phyloP scores from a whole-genome alignment of 2,113 vertebrate genomes.

The Callithrix jacchus region DNA sequence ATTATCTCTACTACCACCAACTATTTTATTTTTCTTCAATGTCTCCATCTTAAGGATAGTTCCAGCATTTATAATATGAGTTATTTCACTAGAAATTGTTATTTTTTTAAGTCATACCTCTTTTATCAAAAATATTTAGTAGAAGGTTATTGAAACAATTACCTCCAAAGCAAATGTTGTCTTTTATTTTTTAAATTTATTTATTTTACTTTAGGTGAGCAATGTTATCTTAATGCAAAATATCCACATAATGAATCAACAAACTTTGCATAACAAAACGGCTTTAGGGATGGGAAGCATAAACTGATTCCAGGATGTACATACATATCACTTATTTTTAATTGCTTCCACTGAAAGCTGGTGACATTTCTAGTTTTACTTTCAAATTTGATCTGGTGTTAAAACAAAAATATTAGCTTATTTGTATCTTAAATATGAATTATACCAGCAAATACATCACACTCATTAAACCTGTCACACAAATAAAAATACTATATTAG shows the following conservation, averaged over 20 bases:
- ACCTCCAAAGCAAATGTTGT: neutral
- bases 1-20: neutral
- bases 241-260: neutral
- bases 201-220: no score
- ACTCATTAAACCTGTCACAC: neutral
- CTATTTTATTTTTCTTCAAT: slow-evolving; percentile 29
- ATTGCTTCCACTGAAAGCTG: neutral
- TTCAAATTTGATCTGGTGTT: neutral
- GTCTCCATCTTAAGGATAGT: neutral
- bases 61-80: neutral
- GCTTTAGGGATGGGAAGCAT: neutral
- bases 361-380: neutral
- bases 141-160: neutral
- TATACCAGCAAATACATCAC: neutral
- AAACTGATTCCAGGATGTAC: neutral
- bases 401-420: slow-evolving; percentile 15
- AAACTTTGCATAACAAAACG: neutral
- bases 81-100: neutral
- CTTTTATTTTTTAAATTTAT: neutral
- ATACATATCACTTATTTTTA: neutral
- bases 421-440: neutral
- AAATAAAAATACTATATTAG: neutral
- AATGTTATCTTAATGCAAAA: neutral
- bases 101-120: neutral
- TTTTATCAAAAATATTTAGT: neutral